Evolutionary conservation across 1,140 invertebrate genomes (phyloP), one percentile per base, ranked within the genome.

Genomic region (Scylla paramamosain): DNA sequence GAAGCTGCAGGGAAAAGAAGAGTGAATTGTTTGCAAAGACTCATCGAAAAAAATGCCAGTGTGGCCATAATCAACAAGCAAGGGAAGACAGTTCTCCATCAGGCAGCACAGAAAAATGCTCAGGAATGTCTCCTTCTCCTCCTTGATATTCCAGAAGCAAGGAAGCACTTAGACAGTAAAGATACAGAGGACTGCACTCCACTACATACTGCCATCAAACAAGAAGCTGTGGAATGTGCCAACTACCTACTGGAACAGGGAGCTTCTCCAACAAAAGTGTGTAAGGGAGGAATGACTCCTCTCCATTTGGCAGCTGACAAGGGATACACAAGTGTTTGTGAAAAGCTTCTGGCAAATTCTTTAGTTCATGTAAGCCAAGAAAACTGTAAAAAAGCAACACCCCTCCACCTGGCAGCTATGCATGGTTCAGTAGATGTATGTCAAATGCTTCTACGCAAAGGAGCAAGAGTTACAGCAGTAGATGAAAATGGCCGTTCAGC

Each of bases 281-380:
- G 94, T 31, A 46, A 25, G 10, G 94, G 94, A 67, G 84, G 84
- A 59, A 92, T 93, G 91, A 95, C 94, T 20, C 94, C 94, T 10
- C 94, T 95, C 88, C 94, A 95, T 59, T 88, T 95, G 28, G 91
- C 94, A 82, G 94, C 94, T 77, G 94, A 92, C 31, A 95, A 95
- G n/a, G 94, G 94, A 16, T 92, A 92, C 88, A 95, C 91, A 39
- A 87, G 83, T 82, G 39, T 95, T 16, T 95, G 94, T 89, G 94
- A 95, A 82, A 87, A 86, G 67, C 94, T 95, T 10, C 84, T 95
- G n/a, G 29, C 83, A n/a, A 92, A n/a, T 52, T 25, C 31, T 29
- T 25, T 29, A 92, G 94, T 95, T n/a, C 29, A 93, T 77, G 94
- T 95, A 10, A 95, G 91, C 59, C 91, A 95, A 59, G 94, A 95